Evolutionary conservation across 2,797 vertebrate genomes (phyloP), one percentile per base, ranked within the genome.

Genomic region (Poeciliopsis presidionis): DNA sequence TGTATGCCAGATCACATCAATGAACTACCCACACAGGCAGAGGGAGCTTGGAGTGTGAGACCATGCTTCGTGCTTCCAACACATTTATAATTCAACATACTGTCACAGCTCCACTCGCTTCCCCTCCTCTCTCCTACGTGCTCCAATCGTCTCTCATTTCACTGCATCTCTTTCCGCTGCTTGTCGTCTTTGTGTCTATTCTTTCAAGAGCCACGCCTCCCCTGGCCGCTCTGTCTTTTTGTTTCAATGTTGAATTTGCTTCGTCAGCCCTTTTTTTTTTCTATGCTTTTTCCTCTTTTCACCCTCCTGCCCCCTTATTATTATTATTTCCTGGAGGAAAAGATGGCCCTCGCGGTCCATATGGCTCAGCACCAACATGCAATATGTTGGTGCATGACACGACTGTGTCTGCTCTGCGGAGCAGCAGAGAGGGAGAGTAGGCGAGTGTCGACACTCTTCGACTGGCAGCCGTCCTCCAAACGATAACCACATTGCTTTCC

Each of bases 11-110:
- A 90, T 90, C 53, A 72, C 89, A 91, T 92, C 90, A 91, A 87
- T 86, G 90, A 92, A 73, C 86, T 90, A 77, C 89, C 89, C 93
- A 93, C 93, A 89, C 84, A 85, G 86, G 80, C 86, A 80, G 78
- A 80, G 73, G 7, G 28, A 86, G 82, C 80, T 75, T n/a, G 16
- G 81, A 87, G 89, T 81, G 81, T 87, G 85, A 92, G 78, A 81
- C 87, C 87, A 59, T 43, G 84, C 86, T 82, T 84, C 75, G 70
- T 91, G 70, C 91, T 90, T 93, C 83, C 88, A 90, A 79, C 87
- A 84, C 90, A 94, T 93, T 93, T 89, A 94, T 93, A 91, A 94
- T 94, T 93, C 88, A 94, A 84, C 86, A 89, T 74, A 84, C 82
- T 91, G 90, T 88, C 90, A 90, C 88, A 78, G 85, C 85, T 72